These are phyloP conservation scores for Mantis religiosa DNA, from an alignment of 2,888 invertebrate species.

Conservation along the genomic window DNA sequence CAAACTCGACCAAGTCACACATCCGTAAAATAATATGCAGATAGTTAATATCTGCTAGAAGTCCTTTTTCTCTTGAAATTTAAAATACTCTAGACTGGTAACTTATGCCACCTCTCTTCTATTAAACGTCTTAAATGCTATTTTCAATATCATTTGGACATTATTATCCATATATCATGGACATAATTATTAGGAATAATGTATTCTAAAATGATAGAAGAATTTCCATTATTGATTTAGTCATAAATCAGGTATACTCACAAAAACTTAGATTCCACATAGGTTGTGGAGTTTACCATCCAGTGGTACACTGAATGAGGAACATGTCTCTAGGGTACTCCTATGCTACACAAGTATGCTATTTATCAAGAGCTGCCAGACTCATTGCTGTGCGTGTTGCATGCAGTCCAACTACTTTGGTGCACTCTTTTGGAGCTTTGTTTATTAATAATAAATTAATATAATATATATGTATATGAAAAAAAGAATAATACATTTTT, in stretches of 20 bases:
- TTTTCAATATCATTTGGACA: neutral
- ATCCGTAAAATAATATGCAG: neutral
- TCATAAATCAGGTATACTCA: neutral
- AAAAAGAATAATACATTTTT: neutral
- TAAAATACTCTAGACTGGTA: neutral
- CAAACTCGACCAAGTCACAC: neutral
- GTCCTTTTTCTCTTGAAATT: neutral
- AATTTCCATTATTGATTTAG: neutral
- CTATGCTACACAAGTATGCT: neutral
- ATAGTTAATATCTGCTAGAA: neutral
- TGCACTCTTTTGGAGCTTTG: neutral
- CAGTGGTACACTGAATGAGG: neutral
- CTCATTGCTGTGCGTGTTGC: neutral
- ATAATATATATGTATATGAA: neutral
- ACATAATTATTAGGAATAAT: neutral
- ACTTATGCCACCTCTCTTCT: neutral
- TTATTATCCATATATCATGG: neutral
- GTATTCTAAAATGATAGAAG: neutral
- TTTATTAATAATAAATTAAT: neutral
- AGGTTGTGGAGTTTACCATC: neutral
- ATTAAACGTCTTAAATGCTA: neutral
- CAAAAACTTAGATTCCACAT: neutral
- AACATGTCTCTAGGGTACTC: neutral
- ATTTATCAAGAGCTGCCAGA: neutral
- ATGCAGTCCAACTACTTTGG: neutral